Conservation (phyloP, 2,797 vertebrate genomes). For the Sphaeramia orbicularis region DNA sequence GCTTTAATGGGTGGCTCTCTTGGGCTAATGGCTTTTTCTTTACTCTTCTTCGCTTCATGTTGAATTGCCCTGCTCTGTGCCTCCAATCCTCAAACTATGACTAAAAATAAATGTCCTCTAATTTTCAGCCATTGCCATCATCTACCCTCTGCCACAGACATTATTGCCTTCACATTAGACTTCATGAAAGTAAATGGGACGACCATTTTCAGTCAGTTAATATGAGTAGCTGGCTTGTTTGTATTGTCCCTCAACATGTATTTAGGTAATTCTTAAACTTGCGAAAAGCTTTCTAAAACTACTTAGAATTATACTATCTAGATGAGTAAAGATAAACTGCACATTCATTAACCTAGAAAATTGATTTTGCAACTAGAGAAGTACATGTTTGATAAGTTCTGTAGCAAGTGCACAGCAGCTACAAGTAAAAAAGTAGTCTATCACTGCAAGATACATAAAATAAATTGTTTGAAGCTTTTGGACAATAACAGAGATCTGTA, state of each 20-base stretch:
- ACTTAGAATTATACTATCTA: no score
- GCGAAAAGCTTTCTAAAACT: not conserved
- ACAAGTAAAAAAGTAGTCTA: not conserved
- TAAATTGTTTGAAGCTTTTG: no score
- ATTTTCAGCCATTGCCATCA: not conserved
- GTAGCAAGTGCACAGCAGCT: not conserved
- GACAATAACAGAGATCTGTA: no score
- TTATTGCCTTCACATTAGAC: not conserved
- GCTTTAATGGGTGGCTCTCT: slow-evolving; percentile 12
- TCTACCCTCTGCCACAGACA: not conserved
- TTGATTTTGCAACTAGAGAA: not conserved
- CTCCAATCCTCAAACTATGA: slow-evolving; percentile 1
- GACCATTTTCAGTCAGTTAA: not conserved
- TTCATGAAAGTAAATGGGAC: not conserved
- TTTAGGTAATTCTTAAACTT: not conserved
- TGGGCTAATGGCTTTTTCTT: slow-evolving; percentile 3
- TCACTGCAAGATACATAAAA: not conserved
- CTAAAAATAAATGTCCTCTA: slow-evolving; percentile 5
- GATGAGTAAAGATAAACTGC: not conserved
- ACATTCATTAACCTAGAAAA: no score
- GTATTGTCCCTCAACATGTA: not conserved
- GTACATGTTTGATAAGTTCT: not conserved
- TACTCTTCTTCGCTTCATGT: not conserved
- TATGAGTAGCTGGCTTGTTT: not conserved
- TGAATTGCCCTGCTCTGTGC: not conserved